Conservation (phyloP, 2,113 vertebrate species). For the Damaliscus lunatus region DNA sequence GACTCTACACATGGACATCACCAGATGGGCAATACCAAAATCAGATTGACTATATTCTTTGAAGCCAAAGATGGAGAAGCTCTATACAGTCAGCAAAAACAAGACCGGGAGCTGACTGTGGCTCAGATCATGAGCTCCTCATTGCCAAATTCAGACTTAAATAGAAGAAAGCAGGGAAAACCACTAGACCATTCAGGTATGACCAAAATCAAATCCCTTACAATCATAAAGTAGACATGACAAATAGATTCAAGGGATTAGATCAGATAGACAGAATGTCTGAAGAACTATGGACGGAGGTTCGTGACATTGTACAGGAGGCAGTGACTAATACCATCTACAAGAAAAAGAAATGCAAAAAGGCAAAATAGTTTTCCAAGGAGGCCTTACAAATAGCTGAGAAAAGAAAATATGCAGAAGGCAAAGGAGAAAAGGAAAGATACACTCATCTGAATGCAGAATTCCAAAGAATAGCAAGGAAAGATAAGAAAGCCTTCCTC, state of each 20-base stretch:
- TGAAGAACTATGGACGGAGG: neutral
- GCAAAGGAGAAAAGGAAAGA: neutral
- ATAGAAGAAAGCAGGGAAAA: neutral
- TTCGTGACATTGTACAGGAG: neutral
- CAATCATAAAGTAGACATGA: neutral
- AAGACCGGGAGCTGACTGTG: neutral
- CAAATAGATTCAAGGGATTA: neutral
- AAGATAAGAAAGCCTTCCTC: neutral
- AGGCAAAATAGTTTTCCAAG: neutral
- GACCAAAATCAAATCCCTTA: neutral
- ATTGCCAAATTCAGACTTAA: neutral
- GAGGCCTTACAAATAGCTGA: neutral
- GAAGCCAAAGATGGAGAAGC: neutral
- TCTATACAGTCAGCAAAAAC: neutral
- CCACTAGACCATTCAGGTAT: neutral
- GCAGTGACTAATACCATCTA: neutral
- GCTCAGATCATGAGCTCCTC: neutral
- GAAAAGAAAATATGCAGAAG: neutral
- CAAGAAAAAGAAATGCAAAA: neutral
- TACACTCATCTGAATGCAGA: neutral
- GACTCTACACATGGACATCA: neutral
- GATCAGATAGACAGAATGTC: neutral
- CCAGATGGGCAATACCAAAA: neutral
- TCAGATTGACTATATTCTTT: neutral
- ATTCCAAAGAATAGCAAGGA: neutral